Base-by-base conservation (phyloP, 2,113 vertebrate species). In the Lophura nycthemera region DNA sequence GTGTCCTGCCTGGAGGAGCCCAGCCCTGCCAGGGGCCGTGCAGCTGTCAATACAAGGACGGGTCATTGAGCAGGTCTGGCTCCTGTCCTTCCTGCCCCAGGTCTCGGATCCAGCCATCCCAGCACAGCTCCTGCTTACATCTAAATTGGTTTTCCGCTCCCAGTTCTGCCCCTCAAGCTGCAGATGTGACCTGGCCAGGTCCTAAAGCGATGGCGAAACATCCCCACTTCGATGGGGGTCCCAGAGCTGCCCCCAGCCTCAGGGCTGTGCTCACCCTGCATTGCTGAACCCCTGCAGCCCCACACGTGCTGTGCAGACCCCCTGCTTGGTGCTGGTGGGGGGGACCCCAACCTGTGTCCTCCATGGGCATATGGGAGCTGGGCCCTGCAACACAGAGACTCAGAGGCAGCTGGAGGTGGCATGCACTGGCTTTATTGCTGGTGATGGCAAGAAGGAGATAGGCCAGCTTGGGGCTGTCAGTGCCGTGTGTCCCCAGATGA, bases 41-140 rank as follows among this genome's bases (percentile, higher is more conserved):
- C 65, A 63, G 47, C 52, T 80, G 30, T 72, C 89, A 96, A 95
- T 96, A 96, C 70, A 95, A 89, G 83, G 93, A 90, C 48, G 0
- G 80, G 81, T 93, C 66, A 86, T 89, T 75, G 79, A 92, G 63
- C 76, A 45, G 3, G 70, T 93, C 86, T 96, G 89, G 93, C 83
- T 96, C 81, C 90, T 22, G 83, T 96, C 92, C 83, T 95, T 96
- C 76, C 88, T 83, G 80, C 80, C 69, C 2, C 16, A 6, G 64
- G 61, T 42, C 45, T 83, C 9, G 6, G 42, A 13, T 40, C 34
- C 2, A 2, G 71, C 63, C 52, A 32, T 57, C 48, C 21, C 25
- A 24, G 57, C 3, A 3, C 79, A 89, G 73, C 77, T 77, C 19
- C 72, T 2, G 1, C 2, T 42, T 66, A 87, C 52, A 30, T 40